Conservation (phyloP, 2,888 invertebrate species). For the Orthonychiurus folsomi region DNA sequence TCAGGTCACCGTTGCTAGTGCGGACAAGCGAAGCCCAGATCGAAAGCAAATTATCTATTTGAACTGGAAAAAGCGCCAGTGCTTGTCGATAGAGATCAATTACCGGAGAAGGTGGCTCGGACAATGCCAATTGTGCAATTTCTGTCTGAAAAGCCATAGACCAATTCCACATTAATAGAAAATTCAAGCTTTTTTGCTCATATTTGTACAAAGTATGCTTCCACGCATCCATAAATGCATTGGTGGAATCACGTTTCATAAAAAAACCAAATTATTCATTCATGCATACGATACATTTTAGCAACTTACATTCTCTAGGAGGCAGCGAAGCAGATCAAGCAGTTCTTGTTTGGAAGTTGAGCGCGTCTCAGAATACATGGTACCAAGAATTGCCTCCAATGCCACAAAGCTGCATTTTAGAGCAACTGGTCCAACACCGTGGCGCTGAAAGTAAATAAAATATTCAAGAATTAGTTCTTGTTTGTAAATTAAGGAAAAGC, state of each 20-base stretch:
- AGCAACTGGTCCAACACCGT: conserved; percentile 19
- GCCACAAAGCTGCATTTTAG: conserved; percentile 15
- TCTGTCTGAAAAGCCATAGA: conserved; percentile 19
- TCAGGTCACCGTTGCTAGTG: conserved; percentile 11
- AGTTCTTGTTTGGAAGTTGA: conserved; percentile 9
- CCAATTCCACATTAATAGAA: too few species aligned
- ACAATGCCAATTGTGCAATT: conserved; percentile 19
- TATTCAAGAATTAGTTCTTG: too few species aligned
- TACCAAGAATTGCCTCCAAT: conserved; percentile 16
- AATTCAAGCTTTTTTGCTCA: too few species aligned
- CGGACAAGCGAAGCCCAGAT: conserved; percentile 22
- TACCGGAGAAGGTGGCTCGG: conserved; percentile 15
- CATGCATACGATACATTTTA: not conserved
- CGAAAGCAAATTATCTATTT: conserved; percentile 16
- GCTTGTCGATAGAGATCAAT: conserved; percentile 18
- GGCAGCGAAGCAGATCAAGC: not conserved
- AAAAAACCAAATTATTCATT: not conserved
- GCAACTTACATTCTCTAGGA: conserved; percentile 28
- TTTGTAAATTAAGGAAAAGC: too few species aligned
- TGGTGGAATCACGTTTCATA: too few species aligned
- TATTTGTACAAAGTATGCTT: too few species aligned
- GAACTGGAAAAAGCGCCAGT: conserved; percentile 19
- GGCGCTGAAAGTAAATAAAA: conserved; percentile 16
- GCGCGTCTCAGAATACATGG: conserved; percentile 18
- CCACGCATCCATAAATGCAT: too few species aligned